Base-by-base conservation (phyloP, 1,140 invertebrate genomes). In the Sipha flava region DNA sequence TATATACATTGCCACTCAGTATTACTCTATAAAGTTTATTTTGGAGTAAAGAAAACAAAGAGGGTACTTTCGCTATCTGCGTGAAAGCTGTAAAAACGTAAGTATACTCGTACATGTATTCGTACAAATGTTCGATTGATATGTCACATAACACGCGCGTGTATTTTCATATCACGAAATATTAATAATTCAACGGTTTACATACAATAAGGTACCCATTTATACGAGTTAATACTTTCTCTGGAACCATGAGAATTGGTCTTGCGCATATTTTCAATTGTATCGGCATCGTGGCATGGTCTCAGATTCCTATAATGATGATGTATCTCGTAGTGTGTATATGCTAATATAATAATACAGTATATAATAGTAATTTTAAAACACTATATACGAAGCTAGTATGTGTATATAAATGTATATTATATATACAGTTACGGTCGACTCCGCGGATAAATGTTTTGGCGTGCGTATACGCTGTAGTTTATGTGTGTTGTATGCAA, bases 171-270 rank as follows among this genome's bases (percentile, higher is more conserved):
- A 70, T 70, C 66, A 70, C 66, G 66, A 29, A 70, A 70, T 70
- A 70, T 70, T 70, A 70, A 70, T 70, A 70, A 70, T 70, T 70
- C 66, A 70, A 70, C 66, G 43, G 40, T 70, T 29, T 29, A 29
- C 66, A 5, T 29, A 66, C 62, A 66, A 40, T 6, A 40, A 66
- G 37, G 62, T 14, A 31, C 18, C n/a, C n/a, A n/a, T 40, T 40
- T 40, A 21, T 23, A 52, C 14, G 45, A 23, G 34, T n/a, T n/a
- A 23, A 2, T 43, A 66, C 66, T 70, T 70, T 70, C 66, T 70
- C 66, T 47, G 12, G 66, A 14, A 70, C 66, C 40, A 26, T 70
- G 43, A 40, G 40, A 45, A 68, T 68, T 45, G 40, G 21, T 45
- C 14, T 68, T 68, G 16, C 40, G 21, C 66, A 45, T 29, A 70